These are phyloP conservation scores for Ptychoptera albimana DNA, from an alignment of 2,888 invertebrate species.

Conservation along the genomic window DNA sequence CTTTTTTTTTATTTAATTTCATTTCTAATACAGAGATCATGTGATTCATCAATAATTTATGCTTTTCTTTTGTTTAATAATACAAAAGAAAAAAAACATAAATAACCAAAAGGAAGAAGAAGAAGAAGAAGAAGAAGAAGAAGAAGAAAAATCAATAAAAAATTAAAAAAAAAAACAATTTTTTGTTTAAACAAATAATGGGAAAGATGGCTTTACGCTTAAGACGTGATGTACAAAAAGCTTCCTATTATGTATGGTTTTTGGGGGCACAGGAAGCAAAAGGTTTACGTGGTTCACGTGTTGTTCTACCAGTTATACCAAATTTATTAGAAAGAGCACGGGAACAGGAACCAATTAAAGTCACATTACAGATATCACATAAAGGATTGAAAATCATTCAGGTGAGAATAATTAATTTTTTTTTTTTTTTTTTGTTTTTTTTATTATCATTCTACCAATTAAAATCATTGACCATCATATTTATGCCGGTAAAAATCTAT, in stretches of 20 bases:
- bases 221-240: constrained; percentile 77
- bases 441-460: neutral
- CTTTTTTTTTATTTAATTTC: no score
- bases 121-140: no score
- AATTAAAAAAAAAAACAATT: no score
- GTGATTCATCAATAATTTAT: no score
- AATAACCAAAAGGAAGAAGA: no score
- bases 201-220: constrained; percentile 58
- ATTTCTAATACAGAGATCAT: no score
- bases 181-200: neutral
- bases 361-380: constrained; percentile 78
- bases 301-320: constrained; percentile 69
- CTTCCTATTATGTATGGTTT: constrained; percentile 86
- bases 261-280: constrained; percentile 90
- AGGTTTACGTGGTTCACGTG: constrained; percentile 71
- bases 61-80: no score
- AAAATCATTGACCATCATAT: no score
- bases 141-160: no score
- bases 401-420: constrained; percentile 23
- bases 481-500: no score
- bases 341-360: constrained; percentile 77
- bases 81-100: no score
- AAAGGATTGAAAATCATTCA: constrained; percentile 92
- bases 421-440: neutral
- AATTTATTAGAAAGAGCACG: constrained; percentile 71